These are phyloP conservation scores for Helogale parvula DNA, from an alignment of 2,113 vertebrate species.

Conservation along the genomic window DNA sequence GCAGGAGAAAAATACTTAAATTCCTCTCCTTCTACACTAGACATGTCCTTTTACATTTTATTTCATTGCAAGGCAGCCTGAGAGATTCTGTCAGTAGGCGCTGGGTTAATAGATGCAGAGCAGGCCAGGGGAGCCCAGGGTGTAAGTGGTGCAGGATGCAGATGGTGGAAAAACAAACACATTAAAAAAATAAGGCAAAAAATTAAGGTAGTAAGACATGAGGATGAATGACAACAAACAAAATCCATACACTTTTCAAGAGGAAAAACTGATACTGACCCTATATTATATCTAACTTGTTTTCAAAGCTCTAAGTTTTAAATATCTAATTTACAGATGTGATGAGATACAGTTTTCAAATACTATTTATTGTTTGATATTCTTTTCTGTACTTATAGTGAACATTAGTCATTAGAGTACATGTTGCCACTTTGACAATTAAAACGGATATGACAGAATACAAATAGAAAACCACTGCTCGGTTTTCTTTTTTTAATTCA, in stretches of 20 bases:
- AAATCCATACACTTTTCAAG: neutral
- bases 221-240: neutral
- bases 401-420: neutral
- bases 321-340: neutral
- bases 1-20: neutral
- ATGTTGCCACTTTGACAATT: neutral
- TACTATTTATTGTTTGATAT: neutral
- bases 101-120: neutral
- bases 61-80: neutral
- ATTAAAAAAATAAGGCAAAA: neutral
- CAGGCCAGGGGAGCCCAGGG: neutral
- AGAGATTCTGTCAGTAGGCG: neutral
- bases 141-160: rapidly evolving
- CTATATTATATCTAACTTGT: neutral
- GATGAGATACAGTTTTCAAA: neutral
- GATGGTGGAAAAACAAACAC: neutral
- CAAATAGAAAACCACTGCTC: neutral
- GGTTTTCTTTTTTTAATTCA: neutral
- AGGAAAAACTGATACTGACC: neutral
- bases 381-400: neutral
- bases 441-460: neutral
- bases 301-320: neutral
- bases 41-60: neutral
- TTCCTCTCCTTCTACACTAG: neutral
- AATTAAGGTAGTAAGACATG: neutral